phyloP scores from a whole-genome alignment of 2,888 invertebrate species.

The Eumerus sabulonum region DNA sequence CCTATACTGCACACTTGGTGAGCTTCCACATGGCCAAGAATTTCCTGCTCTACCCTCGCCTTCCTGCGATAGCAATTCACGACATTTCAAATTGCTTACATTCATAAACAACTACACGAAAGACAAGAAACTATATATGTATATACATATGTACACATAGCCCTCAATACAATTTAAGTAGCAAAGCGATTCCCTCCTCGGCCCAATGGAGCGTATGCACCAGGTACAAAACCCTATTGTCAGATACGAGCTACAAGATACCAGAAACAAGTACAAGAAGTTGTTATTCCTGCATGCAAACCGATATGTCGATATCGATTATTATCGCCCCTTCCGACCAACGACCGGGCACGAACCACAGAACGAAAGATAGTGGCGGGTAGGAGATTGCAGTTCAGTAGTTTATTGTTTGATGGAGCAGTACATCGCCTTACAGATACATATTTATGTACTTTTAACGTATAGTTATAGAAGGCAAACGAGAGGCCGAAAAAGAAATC shows the following conservation, averaged over 20 bases:
- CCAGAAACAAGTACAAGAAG: constrained; percentile 22
- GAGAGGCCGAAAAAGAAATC: neutral
- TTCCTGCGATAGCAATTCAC: constrained; percentile 30
- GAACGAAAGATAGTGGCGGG: too few species aligned
- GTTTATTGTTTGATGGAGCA: constrained; percentile 63
- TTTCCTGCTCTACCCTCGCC: neutral
- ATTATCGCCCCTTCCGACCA: constrained; percentile 43
- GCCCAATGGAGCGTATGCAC: constrained; percentile 41
- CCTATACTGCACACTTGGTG: constrained; percentile 27
- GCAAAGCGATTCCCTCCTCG: constrained; percentile 35
- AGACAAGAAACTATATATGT: constrained; percentile 25
- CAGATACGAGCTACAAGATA: neutral
- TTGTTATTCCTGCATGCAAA: constrained; percentile 31
- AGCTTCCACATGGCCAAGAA: constrained; percentile 19
- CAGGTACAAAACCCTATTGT: constrained; percentile 20
- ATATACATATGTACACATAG: too few species aligned
- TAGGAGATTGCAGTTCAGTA: constrained; percentile 10
- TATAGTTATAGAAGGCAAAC: too few species aligned
- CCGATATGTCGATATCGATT: constrained; percentile 56
- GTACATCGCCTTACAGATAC: constrained; percentile 38
- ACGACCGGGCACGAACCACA: constrained; percentile 19
- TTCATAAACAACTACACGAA: constrained; percentile 23
- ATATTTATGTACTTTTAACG: too few species aligned
- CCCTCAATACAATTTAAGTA: constrained; percentile 22
- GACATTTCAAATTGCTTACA: constrained; percentile 56